Percentiles rank a stretch among this genome's conserved stretches.
Evolutionary conservation across 64 coral and sea anemone genomes (phyloP).

Genomic region (Exaiptasia diaphana): DNA sequence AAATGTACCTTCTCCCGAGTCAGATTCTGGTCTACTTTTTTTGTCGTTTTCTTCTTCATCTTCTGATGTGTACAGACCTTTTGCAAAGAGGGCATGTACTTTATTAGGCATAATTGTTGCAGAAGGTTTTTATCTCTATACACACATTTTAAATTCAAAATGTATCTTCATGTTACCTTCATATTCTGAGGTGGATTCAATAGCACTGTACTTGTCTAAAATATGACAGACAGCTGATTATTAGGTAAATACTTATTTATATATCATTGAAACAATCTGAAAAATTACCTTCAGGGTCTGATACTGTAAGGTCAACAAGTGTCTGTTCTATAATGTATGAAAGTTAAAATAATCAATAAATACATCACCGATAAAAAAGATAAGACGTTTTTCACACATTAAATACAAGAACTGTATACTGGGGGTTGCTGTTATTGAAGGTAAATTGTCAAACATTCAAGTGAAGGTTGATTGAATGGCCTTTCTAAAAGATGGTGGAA

Average conservation of each 20-base stretch:
- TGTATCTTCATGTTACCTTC: neutral
- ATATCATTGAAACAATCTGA: neutral
- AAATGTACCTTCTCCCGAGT: neutral
- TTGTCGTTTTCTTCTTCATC: neutral
- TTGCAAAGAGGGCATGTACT: neutral
- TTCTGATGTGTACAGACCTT: neutral
- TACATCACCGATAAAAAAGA: no score
- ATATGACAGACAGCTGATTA: neutral
- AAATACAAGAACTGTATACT: neutral
- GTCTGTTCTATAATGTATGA: neutral
- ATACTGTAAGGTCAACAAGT: neutral
- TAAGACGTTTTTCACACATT: neutral
- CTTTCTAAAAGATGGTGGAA: neutral
- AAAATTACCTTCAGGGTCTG: neutral
- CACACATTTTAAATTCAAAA: neutral
- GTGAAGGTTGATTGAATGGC: neutral
- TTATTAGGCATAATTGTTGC: conserved; percentile 1
- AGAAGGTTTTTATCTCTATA: neutral
- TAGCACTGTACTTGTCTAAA: neutral
- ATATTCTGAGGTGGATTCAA: neutral
- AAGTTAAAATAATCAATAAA: neutral
- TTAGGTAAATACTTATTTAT: neutral
- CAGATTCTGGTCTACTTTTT: neutral
- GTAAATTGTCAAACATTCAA: neutral
- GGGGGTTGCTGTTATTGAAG: neutral